Conservation (phyloP, 2,797 vertebrate species). For the Acipenser ruthenus region DNA sequence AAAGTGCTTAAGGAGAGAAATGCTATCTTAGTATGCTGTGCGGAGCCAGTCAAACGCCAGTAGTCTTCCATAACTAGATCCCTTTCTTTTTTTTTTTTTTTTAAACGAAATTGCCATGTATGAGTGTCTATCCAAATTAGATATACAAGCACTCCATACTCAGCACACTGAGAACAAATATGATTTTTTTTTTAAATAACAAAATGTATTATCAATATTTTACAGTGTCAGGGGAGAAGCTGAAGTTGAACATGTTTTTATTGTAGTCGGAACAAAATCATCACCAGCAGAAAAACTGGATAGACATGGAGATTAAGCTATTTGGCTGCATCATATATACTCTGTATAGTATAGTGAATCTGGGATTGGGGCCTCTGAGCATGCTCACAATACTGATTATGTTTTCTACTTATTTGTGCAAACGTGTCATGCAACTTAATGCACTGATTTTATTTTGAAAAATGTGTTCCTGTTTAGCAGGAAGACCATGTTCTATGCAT, state of each 20-base stretch:
- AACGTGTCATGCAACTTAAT: slow-evolving; percentile 14
- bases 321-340: neutral
- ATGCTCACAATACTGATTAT: neutral
- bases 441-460: slow-evolving; percentile 15
- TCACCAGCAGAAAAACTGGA: neutral
- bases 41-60: no score
- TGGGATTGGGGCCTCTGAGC: neutral
- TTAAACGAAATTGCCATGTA: neutral
- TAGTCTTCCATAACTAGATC: no score
- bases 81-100: no score
- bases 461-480: no score
- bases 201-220: neutral
- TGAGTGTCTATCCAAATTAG: no score
- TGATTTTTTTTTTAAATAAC: no score
- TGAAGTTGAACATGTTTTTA: neutral
- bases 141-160: no score
- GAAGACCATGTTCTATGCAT: no score
- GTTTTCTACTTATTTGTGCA: neutral
- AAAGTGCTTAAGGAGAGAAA: neutral
- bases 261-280: neutral
- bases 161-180: no score
- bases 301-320: neutral
- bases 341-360: neutral
- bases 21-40: no score
- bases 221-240: no score